phyloP scores from a whole-genome alignment of 2,113 vertebrate species.

The Theristicus caerulescens region DNA sequence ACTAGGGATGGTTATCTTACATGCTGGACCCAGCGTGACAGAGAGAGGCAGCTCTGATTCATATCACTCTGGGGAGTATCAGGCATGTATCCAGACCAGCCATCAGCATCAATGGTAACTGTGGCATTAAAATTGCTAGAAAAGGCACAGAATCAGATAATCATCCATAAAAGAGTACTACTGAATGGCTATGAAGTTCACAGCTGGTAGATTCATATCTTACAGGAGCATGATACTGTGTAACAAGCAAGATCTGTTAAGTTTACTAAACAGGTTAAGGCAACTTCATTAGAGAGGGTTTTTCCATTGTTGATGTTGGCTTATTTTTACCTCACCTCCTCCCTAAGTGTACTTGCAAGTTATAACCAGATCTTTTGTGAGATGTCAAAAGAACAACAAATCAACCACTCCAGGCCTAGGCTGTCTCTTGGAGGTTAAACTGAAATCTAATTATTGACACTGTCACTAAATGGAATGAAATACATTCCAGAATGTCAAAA shows the following conservation, averaged over 20 bases:
- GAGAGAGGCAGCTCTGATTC: not conserved
- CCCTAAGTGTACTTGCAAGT: not conserved
- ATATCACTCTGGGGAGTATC: not conserved
- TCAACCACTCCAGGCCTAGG: not conserved
- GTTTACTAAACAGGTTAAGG: not conserved
- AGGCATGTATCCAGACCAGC: not conserved
- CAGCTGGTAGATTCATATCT: slow-evolving; percentile 7
- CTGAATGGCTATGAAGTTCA: slow-evolving; percentile 34
- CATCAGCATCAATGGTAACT: not conserved
- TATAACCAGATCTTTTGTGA: not conserved
- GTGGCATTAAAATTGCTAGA: not conserved
- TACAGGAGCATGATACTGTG: not conserved
- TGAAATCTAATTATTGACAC: not conserved
- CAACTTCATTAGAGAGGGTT: not conserved
- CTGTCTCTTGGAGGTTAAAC: not conserved
- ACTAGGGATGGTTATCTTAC: not conserved
- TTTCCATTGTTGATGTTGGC: not conserved
- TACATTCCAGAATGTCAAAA: not conserved
- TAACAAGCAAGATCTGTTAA: not conserved
- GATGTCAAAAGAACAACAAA: not conserved
- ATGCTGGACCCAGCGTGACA: not conserved
- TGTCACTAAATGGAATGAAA: not conserved
- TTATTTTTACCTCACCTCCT: not conserved
- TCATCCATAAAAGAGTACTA: not conserved
- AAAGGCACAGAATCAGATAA: slow-evolving; percentile 39